phyloP scores from a whole-genome alignment of 2,888 invertebrate species.

The Nymphalis c-album region DNA sequence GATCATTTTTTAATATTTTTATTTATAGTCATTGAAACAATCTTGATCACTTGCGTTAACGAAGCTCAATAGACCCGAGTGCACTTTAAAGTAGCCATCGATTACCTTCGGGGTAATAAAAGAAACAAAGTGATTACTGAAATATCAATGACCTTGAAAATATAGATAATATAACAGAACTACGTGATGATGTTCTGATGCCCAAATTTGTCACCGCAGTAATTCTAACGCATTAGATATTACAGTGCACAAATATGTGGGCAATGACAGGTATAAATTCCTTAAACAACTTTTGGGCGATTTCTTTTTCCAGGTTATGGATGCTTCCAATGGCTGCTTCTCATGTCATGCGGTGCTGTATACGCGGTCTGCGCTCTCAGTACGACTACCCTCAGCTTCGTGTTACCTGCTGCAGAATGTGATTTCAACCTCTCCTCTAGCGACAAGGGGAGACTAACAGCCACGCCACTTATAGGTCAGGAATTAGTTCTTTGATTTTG shows the following conservation, averaged over 20 bases:
- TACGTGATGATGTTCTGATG: no score
- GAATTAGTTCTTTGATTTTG: background rate
- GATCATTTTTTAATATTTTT: slow-evolving; percentile 29
- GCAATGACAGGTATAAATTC: no score
- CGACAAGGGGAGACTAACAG: slow-evolving; percentile 83
- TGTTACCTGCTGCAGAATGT: slow-evolving; percentile 81
- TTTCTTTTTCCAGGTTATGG: slow-evolving; percentile 79
- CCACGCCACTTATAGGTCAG: slow-evolving; percentile 82
- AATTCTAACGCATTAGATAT: no score
- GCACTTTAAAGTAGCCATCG: slow-evolving; percentile 29
- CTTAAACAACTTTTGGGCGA: background rate
- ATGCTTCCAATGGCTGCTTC: slow-evolving; percentile 82
- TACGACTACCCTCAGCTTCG: slow-evolving; percentile 84
- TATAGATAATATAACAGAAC: no score
- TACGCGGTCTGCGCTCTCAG: slow-evolving; percentile 86
- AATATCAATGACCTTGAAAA: background rate
- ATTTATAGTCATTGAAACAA: slow-evolving; percentile 48
- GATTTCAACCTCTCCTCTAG: slow-evolving; percentile 80
- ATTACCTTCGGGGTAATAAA: slow-evolving; percentile 28
- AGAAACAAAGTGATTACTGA: slow-evolving; percentile 1
- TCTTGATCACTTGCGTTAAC: slow-evolving; percentile 62
- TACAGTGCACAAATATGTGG: no score
- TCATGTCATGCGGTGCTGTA: slow-evolving; percentile 84
- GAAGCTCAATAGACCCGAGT: slow-evolving; percentile 48
- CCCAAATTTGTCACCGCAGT: no score